These are phyloP conservation scores for Semotilus atromaculatus DNA, from an alignment of 2,797 vertebrate genomes.

Conservation along the genomic window DNA sequence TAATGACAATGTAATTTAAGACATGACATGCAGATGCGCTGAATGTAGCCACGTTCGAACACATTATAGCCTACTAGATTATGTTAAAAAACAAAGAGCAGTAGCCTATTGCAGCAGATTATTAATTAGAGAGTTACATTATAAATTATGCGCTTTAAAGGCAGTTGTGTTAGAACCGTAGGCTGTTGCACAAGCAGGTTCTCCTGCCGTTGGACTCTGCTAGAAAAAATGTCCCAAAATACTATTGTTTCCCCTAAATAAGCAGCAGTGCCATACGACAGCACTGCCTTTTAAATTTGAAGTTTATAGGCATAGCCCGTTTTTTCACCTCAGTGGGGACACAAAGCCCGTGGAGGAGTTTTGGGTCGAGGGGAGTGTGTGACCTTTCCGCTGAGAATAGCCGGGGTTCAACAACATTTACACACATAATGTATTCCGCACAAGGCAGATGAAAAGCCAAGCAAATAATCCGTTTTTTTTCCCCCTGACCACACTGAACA, in stretches of 20 bases:
- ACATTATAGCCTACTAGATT: background rate
- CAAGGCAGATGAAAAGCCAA: conserved; percentile 78
- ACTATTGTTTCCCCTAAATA: conserved; percentile 78
- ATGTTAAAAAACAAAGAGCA: conserved; percentile 1
- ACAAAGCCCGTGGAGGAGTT: conserved; percentile 83
- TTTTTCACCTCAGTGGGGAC: conserved; percentile 69
- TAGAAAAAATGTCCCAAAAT: conserved; percentile 85
- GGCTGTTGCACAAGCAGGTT: conserved; percentile 79
- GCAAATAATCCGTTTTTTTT: conserved; percentile 75
- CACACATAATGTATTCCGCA: conserved; percentile 86
- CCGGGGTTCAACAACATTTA: conserved; percentile 84
- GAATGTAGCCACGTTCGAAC: conserved; percentile 28
- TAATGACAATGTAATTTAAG: conserved; percentile 69
- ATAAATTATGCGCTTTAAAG: conserved; percentile 56
- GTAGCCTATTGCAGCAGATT: background rate
- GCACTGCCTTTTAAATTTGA: conserved; percentile 87
- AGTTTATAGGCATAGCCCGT: conserved; percentile 84
- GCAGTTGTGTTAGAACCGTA: conserved; percentile 79
- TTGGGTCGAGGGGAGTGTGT: conserved; percentile 86
- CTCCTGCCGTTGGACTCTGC: conserved; percentile 77
- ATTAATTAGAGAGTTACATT: background rate
- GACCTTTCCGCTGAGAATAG: conserved; percentile 82
- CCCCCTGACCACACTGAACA: conserved; percentile 68
- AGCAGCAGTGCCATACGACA: conserved; percentile 75
- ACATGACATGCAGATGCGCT: conserved; percentile 62